Evolutionary conservation across 2,888 invertebrate genomes (phyloP).

Genomic region (Sminthurides aquaticus): DNA sequence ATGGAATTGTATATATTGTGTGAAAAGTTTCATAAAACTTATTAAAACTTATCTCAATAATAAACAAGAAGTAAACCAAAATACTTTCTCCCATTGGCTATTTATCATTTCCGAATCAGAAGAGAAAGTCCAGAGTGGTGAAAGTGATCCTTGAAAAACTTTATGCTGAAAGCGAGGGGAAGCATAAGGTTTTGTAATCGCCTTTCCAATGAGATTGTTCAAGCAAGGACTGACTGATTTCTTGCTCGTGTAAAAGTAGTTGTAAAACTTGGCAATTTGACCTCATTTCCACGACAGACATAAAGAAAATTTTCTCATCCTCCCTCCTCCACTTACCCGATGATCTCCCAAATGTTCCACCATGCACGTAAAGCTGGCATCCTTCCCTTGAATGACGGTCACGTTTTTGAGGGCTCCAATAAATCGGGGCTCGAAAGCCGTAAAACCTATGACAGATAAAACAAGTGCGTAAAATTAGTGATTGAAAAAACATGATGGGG

Average conservation of each 20-base stretch:
- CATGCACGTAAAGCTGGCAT: constrained; percentile 42
- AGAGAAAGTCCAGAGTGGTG: too few relatives aligned
- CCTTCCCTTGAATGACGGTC: constrained; percentile 57
- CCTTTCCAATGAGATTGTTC: too few relatives aligned
- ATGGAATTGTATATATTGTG: too few relatives aligned
- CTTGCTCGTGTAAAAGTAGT: too few relatives aligned
- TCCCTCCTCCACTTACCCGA: constrained; percentile 41
- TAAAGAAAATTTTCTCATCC: too few relatives aligned
- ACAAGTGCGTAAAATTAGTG: background rate
- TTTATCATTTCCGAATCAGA: too few relatives aligned
- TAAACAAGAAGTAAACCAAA: background rate
- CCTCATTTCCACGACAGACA: too few relatives aligned
- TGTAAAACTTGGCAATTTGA: too few relatives aligned
- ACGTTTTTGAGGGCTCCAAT: constrained; percentile 71
- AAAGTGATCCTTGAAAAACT: too few relatives aligned
- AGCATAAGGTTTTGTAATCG: too few relatives aligned
- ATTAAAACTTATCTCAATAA: background rate
- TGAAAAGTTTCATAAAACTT: background rate
- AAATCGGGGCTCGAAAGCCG: constrained; percentile 66
- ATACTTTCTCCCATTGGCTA: background rate
- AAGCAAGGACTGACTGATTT: too few relatives aligned
- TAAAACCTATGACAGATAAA: constrained; percentile 26
- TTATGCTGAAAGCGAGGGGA: too few relatives aligned
- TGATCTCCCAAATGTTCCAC: constrained; percentile 41
- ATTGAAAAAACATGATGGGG: background rate